phyloP scores from a whole-genome alignment of 37 sponge, comb jelly and placozoan species.

The Crambe crambe region DNA sequence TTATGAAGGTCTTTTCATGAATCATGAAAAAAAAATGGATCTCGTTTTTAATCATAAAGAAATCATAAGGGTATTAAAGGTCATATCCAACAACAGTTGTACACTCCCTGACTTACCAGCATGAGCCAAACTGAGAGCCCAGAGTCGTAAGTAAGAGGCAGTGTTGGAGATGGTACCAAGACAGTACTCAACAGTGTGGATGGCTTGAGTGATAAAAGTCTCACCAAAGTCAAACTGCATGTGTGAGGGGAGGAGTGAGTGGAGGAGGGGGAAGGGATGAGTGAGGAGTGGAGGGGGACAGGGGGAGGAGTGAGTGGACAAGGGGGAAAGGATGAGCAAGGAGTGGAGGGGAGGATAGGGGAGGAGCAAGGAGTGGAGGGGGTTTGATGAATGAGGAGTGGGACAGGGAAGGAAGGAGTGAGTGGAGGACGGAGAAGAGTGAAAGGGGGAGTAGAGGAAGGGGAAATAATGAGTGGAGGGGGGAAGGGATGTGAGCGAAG shows the following conservation, averaged over 20 bases:
- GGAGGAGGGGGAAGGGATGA: neutral
- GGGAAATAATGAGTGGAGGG: neutral
- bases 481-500: neutral
- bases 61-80: neutral
- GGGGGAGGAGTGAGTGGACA: neutral
- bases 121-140: constrained; percentile 99
- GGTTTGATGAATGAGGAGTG: neutral
- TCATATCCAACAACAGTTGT: neutral
- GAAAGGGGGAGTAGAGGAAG: neutral
- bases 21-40: neutral
- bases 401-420: neutral
- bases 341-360: neutral
- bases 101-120: constrained; percentile 65
- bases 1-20: too few relatives aligned
- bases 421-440: neutral
- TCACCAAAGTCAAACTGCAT: constrained; percentile 81
- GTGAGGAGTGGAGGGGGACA: too few relatives aligned
- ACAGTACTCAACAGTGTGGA: constrained; percentile 99
- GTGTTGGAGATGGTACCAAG: constrained; percentile 99
- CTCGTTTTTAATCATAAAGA: neutral
- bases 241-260: neutral
- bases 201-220: constrained; percentile 86
- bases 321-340: neutral
- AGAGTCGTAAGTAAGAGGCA: constrained; percentile 98
- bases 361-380: neutral